Evolutionary conservation across 2,888 invertebrate species (phyloP).

Genomic region (Melikaiella ostensackeni): DNA sequence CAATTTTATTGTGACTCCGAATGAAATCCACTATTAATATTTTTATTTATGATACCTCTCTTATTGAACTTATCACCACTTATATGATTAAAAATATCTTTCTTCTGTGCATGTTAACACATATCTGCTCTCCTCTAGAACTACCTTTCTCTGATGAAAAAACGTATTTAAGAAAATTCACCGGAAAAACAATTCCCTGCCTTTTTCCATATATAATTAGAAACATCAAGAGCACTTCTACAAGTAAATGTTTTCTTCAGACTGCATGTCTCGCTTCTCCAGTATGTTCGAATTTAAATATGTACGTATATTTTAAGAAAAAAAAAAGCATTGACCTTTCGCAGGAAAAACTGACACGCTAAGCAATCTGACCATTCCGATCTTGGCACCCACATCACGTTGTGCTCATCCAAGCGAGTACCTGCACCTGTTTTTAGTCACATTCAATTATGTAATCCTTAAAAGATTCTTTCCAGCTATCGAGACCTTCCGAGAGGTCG

Average conservation of each 20-base stretch:
- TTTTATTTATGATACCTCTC: neutral
- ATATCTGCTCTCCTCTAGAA: constrained; percentile 13
- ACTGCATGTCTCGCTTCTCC: constrained; percentile 38
- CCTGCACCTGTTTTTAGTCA: constrained; percentile 24
- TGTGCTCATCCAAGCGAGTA: constrained; percentile 7
- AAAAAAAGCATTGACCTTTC: constrained; percentile 23
- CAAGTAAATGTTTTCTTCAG: neutral
- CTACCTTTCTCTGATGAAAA: constrained; percentile 4
- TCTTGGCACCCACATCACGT: constrained; percentile 27
- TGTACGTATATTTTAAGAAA: neutral
- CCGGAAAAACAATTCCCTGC: neutral
- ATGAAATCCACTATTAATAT: too few species aligned
- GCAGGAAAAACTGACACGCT: constrained; percentile 9
- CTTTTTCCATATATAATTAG: neutral
- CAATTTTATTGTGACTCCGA: too few species aligned
- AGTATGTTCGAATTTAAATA: constrained; percentile 13
- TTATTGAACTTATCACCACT: neutral
- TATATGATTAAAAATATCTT: neutral
- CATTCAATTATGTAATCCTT: constrained; percentile 31
- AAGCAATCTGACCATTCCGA: constrained; percentile 1
- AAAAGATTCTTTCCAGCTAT: constrained; percentile 36
- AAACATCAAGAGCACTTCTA: neutral
- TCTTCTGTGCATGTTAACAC: constrained; percentile 14
- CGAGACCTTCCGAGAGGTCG: constrained; percentile 19
- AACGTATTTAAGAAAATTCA: constrained; percentile 4